Base-by-base conservation (phyloP, 2,888 invertebrate species). In the Tubulanus polymorphus region DNA sequence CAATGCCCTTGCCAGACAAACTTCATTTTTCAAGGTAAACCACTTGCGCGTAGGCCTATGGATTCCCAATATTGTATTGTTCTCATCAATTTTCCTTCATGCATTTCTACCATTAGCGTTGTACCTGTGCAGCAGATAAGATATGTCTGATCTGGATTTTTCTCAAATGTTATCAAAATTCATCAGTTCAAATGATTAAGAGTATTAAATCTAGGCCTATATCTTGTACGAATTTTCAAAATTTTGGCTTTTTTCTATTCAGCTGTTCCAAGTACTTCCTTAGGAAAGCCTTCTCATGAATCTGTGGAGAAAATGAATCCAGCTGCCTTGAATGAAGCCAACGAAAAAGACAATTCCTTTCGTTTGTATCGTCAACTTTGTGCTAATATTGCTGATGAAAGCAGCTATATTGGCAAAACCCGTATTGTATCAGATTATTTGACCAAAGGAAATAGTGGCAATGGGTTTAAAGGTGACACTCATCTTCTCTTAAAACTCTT, bases 331-430 rank as follows among this genome's bases (percentile, higher is more conserved):
- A n/a, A n/a, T n/a, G 20, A 56, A 29, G 18, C 37, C 49, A 27
- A 57, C 60, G 68, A 68, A 50, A 73, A 69, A 55, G 76, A 76
- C 59, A 73, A 75, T 56, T 65, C 84, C 32, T 89, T 94, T 75
- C 83, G 85, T 25, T 87, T 87, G 69, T 93, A 93, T 77, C 84
- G 87, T 53, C 81, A 84, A 37, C 77, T 95, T 18, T 92, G 93
- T 76, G 86, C 87, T 53, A 85, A 87, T 69, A 85, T 95, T 57
- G 85, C 90, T 0, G 85, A 84, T 53, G 88, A 87, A 37, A 85
- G 86, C 68, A 88, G 91, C 56, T 92, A 93, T 72, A 85, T 86
- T 28, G 88, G 86, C 25, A 94, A 94, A 81, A 91, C 90, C 0
- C 85, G 86, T 25, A 82, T 76, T 18, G 73, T 77, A 3, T 47